phyloP scores from a whole-genome alignment of 2,113 vertebrate genomes.

The Rattus rattus region DNA sequence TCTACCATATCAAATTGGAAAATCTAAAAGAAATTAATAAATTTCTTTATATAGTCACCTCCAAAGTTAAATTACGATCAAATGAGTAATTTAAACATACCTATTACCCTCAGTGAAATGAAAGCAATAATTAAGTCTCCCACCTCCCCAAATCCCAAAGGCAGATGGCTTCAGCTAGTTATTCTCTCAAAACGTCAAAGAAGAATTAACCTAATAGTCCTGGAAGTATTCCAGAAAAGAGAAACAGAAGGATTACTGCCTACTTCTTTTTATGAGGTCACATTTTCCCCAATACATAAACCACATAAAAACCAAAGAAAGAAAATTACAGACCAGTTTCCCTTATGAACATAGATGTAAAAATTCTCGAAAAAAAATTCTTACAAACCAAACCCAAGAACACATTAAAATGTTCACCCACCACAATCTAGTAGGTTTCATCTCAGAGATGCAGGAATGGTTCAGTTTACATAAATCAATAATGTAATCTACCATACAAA shows the following conservation, averaged over 20 bases:
- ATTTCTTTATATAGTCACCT: background rate
- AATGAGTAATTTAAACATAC: background rate
- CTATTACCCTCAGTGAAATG: background rate
- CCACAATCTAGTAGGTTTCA: background rate
- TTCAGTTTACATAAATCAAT: background rate
- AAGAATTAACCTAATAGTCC: background rate
- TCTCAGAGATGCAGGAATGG: background rate
- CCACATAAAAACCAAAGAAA: background rate
- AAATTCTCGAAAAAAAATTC: background rate
- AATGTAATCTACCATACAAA: background rate
- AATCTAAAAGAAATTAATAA: background rate
- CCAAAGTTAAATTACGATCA: background rate
- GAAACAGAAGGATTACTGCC: background rate
- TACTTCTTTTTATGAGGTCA: background rate
- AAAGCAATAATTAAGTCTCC: background rate
- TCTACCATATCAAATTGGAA: background rate
- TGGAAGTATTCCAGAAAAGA: background rate
- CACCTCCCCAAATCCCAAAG: background rate
- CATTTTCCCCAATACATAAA: background rate
- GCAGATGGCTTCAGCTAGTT: background rate
- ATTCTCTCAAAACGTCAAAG: background rate
- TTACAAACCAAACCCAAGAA: background rate
- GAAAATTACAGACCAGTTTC: background rate
- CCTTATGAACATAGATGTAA: background rate
- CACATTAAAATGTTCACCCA: background rate